phyloP scores from a whole-genome alignment of 92 coral and sea anemone species.

The Zoanthus gigantus region DNA sequence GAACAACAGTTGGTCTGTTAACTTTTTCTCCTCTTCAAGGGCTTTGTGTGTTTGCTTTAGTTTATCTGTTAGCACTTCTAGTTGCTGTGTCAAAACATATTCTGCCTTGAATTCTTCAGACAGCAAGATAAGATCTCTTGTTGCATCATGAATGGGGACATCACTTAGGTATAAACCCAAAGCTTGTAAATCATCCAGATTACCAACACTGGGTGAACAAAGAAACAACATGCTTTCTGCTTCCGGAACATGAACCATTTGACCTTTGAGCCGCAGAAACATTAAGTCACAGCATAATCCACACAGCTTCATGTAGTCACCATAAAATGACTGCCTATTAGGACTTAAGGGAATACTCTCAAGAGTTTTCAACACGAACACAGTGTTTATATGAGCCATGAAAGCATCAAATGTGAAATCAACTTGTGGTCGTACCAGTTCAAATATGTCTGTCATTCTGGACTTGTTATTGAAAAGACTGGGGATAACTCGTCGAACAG shows the following conservation, averaged over 20 bases:
- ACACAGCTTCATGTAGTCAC: constrained; percentile 28
- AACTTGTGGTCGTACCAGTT: constrained; percentile 82
- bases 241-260: constrained; percentile 83
- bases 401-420: constrained; percentile 69
- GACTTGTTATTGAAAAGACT: constrained; percentile 51
- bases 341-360: constrained; percentile 60
- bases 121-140: constrained; percentile 83
- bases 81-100: constrained; percentile 80
- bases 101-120: constrained; percentile 93
- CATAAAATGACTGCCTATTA: constrained; percentile 16
- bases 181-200: constrained; percentile 80
- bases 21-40: constrained; percentile 85
- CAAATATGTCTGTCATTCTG: constrained; percentile 76
- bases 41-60: constrained; percentile 87
- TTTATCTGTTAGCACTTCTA: constrained; percentile 87
- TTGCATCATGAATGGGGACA: constrained; percentile 88
- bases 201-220: constrained; percentile 93
- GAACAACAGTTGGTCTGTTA: constrained; percentile 86
- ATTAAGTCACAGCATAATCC: constrained; percentile 54
- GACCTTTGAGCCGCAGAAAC: constrained; percentile 76
- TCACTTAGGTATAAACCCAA: constrained; percentile 88
- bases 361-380: constrained; percentile 82
- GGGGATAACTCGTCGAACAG: constrained; percentile 78
- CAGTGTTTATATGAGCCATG: constrained; percentile 89
- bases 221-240: constrained; percentile 78